Percentiles rank a stretch among this genome's conserved stretches.
Conservation (phyloP, 1,140 invertebrate species). For the Adoxophyes honmai region DNA sequence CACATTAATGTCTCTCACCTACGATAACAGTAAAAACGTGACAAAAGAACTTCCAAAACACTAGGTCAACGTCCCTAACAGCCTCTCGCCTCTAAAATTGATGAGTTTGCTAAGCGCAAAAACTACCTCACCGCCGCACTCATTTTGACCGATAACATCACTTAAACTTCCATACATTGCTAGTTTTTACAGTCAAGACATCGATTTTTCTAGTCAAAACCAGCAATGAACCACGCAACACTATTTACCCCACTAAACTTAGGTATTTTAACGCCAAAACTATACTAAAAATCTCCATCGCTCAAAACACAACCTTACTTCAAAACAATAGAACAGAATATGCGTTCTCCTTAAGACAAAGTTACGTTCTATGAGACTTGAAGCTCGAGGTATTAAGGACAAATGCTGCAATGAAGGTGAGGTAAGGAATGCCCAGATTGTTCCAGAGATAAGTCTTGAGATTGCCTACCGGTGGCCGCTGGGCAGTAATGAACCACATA, state of each 20-base stretch:
- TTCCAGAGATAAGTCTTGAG: conserved; percentile 32
- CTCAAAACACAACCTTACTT: neutral
- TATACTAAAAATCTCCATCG: neutral
- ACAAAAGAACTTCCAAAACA: conserved; percentile 27
- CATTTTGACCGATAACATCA: no score
- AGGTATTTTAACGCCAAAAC: no score
- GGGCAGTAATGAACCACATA: conserved; percentile 42
- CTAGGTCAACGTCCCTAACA: conserved; percentile 32
- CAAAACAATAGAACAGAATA: conserved; percentile 15
- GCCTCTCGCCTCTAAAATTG: conserved; percentile 37
- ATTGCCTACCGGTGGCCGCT: conserved; percentile 28
- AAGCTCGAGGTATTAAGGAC: conserved; percentile 35
- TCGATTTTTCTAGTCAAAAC: no score
- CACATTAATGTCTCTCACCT: neutral
- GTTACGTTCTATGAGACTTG: conserved; percentile 6
- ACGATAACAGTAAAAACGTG: conserved; percentile 2
- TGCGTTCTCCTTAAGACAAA: neutral
- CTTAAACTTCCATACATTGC: no score
- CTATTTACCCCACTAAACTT: no score
- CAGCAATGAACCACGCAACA: no score
- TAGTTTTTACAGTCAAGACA: no score
- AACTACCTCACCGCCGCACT: conserved; percentile 15
- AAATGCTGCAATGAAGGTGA: conserved; percentile 46
- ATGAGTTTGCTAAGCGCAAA: conserved; percentile 38
- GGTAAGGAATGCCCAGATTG: conserved; percentile 31